Evolutionary conservation across 2,888 invertebrate genomes (phyloP).

Genomic region (Timandra comae): DNA sequence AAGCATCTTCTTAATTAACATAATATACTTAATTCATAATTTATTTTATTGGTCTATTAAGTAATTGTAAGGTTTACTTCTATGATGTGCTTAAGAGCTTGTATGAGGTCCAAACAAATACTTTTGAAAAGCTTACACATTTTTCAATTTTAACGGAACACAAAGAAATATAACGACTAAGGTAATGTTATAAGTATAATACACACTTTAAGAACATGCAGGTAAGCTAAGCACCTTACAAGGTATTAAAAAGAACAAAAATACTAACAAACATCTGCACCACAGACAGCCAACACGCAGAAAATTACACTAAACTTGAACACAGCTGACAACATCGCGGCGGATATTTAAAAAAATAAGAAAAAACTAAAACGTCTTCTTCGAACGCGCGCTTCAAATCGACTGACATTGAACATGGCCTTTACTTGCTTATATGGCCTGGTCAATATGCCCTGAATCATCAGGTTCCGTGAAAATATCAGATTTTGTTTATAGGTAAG

Average conservation of each 20-base stretch:
- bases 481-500: conserved; percentile 7
- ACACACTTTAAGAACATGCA: too few relatives aligned
- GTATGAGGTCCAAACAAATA: too few relatives aligned
- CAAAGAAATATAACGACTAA: too few relatives aligned
- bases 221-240: too few relatives aligned
- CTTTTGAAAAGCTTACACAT: too few relatives aligned
- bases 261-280: conserved; percentile 63
- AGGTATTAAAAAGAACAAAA: conserved; percentile 11
- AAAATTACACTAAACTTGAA: conserved; percentile 68
- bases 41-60: too few relatives aligned
- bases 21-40: too few relatives aligned
- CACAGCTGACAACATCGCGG: conserved; percentile 62
- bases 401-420: conserved; percentile 66
- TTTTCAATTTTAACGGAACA: too few relatives aligned
- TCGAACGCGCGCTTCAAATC: conserved; percentile 39
- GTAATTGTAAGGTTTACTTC: too few relatives aligned
- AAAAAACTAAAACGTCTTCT: conserved; percentile 34
- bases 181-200: too few relatives aligned
- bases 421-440: conserved; percentile 56
- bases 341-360: conserved; percentile 33
- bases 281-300: conserved; percentile 49
- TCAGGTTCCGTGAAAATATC: conserved; percentile 37
- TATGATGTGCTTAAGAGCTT: too few relatives aligned
- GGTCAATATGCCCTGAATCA: conserved; percentile 42
- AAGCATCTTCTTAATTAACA: too few relatives aligned